Conservation (phyloP, 1,140 invertebrate genomes). For the Tigriopus japonicus region DNA sequence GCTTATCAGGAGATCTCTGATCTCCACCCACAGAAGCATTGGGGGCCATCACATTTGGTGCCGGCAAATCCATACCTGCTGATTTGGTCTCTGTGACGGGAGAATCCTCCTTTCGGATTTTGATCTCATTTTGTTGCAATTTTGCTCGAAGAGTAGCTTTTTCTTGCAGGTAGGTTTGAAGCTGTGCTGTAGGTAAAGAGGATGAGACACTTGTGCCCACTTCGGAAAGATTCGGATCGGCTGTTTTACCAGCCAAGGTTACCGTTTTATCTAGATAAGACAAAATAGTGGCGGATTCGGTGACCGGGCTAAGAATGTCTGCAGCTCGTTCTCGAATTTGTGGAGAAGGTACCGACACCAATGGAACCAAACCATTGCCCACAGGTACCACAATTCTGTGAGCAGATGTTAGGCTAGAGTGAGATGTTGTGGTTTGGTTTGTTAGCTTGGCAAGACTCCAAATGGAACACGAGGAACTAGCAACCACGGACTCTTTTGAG, state of each 20-base stretch:
- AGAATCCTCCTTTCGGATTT: no score
- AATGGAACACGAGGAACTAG: background rate
- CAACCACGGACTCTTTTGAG: background rate
- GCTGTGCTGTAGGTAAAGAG: no score
- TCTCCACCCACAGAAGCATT: conserved; percentile 32
- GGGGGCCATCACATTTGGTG: background rate
- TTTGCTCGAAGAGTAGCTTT: no score
- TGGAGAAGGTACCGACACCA: background rate
- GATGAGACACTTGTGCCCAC: no score
- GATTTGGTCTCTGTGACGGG: no score
- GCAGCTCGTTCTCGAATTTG: conserved; percentile 12
- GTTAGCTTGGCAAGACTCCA: conserved; percentile 14
- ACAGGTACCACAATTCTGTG: background rate
- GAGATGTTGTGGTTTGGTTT: conserved; percentile 10
- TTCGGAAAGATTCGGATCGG: background rate
- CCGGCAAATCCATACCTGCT: no score
- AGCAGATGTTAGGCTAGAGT: conserved; percentile 6
- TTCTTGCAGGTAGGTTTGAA: no score
- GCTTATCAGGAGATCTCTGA: background rate
- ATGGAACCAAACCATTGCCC: no score
- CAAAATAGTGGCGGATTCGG: conserved; percentile 36
- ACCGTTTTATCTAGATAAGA: conserved; percentile 42
- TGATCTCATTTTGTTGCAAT: no score
- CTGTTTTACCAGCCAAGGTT: conserved; percentile 29
- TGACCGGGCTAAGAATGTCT: conserved; percentile 38